Evolutionary conservation across 2,797 vertebrate genomes (phyloP).

Genomic region (Tadarida brasiliensis): DNA sequence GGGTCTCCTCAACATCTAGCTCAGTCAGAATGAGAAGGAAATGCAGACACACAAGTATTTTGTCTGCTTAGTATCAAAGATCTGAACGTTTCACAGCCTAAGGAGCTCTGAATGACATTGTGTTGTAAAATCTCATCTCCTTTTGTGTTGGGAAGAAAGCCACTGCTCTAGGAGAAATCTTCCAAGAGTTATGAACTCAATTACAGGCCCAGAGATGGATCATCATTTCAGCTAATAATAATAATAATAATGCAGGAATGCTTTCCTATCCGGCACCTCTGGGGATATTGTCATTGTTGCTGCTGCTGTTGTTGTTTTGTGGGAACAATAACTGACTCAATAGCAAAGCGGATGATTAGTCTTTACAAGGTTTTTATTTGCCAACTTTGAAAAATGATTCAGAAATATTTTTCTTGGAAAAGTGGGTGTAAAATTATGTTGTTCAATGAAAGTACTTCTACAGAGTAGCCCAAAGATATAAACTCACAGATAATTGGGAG

Average conservation of each 20-base stretch:
- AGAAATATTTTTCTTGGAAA: slow-evolving; percentile 1
- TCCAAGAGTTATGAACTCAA: background rate
- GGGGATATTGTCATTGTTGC: background rate
- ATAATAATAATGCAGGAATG: background rate
- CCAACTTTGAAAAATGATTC: slow-evolving; percentile 11
- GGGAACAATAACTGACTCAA: background rate
- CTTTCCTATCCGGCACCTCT: background rate
- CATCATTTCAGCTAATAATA: background rate
- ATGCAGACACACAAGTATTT: background rate
- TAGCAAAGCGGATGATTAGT: background rate
- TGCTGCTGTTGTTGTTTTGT: background rate
- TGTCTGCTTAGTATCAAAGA: background rate
- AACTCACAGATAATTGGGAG: background rate
- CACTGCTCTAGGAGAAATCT: background rate
- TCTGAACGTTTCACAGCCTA: background rate
- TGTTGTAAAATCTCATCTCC: background rate
- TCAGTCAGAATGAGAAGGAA: background rate
- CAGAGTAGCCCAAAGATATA: background rate
- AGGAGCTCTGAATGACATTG: background rate
- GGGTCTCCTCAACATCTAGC: background rate
- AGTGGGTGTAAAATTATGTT: background rate
- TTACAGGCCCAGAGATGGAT: background rate
- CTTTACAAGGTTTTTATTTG: background rate
- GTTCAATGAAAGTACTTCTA: background rate
- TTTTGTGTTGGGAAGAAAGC: background rate